These are phyloP conservation scores for Idaea aversata DNA, from an alignment of 2,888 invertebrate species.

Conservation along the genomic window DNA sequence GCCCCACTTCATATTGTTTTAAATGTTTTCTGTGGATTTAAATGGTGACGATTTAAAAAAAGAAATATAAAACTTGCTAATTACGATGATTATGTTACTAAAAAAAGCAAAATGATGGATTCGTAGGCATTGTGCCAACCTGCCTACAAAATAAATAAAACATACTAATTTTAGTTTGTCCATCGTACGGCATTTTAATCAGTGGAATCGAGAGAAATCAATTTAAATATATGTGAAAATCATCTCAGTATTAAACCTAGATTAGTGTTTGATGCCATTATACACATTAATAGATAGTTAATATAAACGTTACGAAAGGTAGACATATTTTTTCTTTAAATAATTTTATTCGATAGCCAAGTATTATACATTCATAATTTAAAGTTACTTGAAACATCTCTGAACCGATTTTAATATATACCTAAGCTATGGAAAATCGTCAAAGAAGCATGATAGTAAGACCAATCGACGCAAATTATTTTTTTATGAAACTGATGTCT, in stretches of 20 bases:
- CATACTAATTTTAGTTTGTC: not conserved
- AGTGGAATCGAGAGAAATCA: not conserved
- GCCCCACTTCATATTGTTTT: not conserved
- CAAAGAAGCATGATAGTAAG: not conserved
- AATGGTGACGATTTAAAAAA: not conserved
- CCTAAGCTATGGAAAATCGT: not conserved
- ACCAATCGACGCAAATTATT: not conserved
- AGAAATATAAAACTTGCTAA: not conserved
- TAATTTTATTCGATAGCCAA: not conserved
- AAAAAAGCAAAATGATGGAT: not conserved
- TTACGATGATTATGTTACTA: not conserved
- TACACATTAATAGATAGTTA: slow-evolving; percentile 44
- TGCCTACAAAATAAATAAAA: not conserved
- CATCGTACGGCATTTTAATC: not conserved
- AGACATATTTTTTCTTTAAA: not conserved
- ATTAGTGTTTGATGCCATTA: slow-evolving; percentile 69
- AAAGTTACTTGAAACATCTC: not conserved
- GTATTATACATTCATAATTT: not conserved
- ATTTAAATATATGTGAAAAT: slow-evolving; percentile 18
- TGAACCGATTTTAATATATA: not conserved
- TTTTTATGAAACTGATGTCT: not conserved
- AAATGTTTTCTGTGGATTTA: not conserved
- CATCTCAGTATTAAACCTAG: slow-evolving; percentile 70
- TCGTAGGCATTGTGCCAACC: not conserved
- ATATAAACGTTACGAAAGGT: slow-evolving; percentile 18